These are phyloP conservation scores for Psittacula cyanocephala DNA, from an alignment of 2,113 vertebrate genomes.

Conservation along the genomic window DNA sequence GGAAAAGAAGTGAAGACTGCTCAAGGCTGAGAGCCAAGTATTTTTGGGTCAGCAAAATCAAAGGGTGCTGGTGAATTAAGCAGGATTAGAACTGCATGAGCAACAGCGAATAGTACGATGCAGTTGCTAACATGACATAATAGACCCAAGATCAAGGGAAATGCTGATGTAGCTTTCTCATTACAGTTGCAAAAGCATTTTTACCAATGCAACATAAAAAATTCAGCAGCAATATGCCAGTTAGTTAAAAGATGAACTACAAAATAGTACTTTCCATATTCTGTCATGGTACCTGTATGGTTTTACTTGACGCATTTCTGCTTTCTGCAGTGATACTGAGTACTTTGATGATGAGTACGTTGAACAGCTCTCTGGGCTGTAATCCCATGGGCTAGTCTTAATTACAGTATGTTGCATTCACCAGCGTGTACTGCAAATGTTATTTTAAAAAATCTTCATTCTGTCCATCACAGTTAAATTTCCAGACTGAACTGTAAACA, in stretches of 20 bases:
- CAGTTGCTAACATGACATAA: slow-evolving; percentile 32
- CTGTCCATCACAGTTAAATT: not conserved
- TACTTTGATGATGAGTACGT: not conserved
- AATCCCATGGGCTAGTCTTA: not conserved
- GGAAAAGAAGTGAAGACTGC: not conserved
- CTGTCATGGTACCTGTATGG: not conserved
- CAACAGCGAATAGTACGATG: not conserved
- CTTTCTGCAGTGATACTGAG: not conserved
- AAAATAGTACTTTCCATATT: not conserved
- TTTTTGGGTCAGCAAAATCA: slow-evolving; percentile 21
- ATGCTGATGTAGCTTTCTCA: slow-evolving; percentile 22
- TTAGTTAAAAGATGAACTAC: not conserved
- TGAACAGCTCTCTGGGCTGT: not conserved
- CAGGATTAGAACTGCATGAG: slow-evolving; percentile 54
- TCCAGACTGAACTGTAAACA: not conserved
- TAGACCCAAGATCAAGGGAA: not conserved
- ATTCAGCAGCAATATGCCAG: not conserved
- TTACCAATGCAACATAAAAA: slow-evolving; percentile 1
- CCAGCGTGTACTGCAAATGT: not conserved
- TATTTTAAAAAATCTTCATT: not conserved
- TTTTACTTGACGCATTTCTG: not conserved
- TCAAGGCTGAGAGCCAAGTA: not conserved
- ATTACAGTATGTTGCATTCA: not conserved
- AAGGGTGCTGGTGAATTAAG: not conserved
- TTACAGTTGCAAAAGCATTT: slow-evolving; percentile 17